A percentile compares a stretch with the other conserved stretches of the same genome.
These are phyloP conservation scores for Drosophila fulvimacula DNA, from an alignment of 2,888 invertebrate genomes.

Conservation along the genomic window DNA sequence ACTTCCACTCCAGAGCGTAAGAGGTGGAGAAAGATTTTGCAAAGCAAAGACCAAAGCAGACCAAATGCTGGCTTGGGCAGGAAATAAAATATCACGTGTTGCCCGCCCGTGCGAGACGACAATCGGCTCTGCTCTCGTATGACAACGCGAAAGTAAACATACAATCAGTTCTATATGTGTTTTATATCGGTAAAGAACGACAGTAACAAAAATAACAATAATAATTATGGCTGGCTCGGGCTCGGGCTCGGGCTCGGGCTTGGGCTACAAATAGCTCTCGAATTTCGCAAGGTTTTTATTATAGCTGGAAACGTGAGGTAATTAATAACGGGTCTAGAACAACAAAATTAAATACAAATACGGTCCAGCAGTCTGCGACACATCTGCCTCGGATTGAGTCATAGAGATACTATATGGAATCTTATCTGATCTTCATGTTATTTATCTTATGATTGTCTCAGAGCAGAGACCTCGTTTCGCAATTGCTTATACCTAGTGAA, in stretches of 20 bases:
- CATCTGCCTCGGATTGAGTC: slow-evolving; percentile 36
- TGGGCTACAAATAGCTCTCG: slow-evolving; percentile 7
- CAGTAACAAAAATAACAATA: neutral
- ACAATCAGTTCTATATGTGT: slow-evolving; percentile 2
- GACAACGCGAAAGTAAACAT: slow-evolving; percentile 39
- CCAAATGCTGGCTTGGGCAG: slow-evolving; percentile 7
- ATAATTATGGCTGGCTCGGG: slow-evolving; percentile 12
- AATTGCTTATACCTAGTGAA: neutral
- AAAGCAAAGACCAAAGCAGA: neutral
- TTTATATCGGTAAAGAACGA: neutral
- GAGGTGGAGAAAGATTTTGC: neutral
- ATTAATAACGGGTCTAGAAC: slow-evolving; percentile 8
- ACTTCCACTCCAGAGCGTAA: neutral
- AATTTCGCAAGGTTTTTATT: slow-evolving; percentile 13
- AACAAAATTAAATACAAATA: neutral
- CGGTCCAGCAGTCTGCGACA: slow-evolving; percentile 9
- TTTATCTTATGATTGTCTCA: slow-evolving; percentile 27
- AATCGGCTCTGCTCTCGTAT: slow-evolving; percentile 16
- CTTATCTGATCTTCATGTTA: slow-evolving; percentile 36
- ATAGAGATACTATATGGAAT: slow-evolving; percentile 19
- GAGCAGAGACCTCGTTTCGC: slow-evolving; percentile 36
- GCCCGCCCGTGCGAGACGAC: slow-evolving; percentile 23
- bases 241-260: neutral
- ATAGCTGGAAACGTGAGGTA: slow-evolving; percentile 38
- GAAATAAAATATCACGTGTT: slow-evolving; percentile 50